A percentile compares a stretch with the other conserved stretches of the same genome.
These are phyloP conservation scores for Platyscapa corneri DNA, from an alignment of 1,140 invertebrate species.

Conservation along the genomic window DNA sequence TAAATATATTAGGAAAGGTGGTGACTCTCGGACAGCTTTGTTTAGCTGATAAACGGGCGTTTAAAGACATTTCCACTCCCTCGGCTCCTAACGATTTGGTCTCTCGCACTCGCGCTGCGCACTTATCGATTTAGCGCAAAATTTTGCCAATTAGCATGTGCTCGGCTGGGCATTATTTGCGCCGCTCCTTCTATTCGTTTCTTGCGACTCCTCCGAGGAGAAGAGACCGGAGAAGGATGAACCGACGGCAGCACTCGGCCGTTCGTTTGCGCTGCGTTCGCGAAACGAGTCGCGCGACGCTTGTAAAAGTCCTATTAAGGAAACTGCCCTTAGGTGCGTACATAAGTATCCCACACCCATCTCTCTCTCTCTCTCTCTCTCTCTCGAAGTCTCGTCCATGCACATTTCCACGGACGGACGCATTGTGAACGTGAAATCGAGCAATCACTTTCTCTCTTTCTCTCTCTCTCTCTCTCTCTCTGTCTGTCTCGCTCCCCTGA, in stretches of 20 bases:
- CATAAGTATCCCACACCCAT: conserved; percentile 23
- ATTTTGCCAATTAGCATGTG: conserved; percentile 46
- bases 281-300: neutral
- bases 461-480: neutral
- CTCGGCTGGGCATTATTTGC: neutral
- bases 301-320: conserved; percentile 4
- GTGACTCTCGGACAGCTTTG: conserved; percentile 56
- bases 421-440: conserved; percentile 35
- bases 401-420: conserved; percentile 22
- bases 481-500: conserved; percentile 5
- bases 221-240: no score
- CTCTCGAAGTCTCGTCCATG: neutral
- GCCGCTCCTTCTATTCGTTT: no score
- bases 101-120: neutral
- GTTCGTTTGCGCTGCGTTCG: neutral
- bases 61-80: conserved; percentile 18
- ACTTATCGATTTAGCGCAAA: conserved; percentile 50
- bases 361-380: neutral
- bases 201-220: no score
- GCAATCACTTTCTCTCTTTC: conserved; percentile 11
- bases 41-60: conserved; percentile 55
- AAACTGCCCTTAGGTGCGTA: neutral
- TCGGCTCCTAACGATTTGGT: neutral
- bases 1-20: conserved; percentile 67
- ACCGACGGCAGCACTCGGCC: no score